These are phyloP conservation scores for Saguinus midas DNA, from an alignment of 2,113 vertebrate genomes.

Conservation along the genomic window DNA sequence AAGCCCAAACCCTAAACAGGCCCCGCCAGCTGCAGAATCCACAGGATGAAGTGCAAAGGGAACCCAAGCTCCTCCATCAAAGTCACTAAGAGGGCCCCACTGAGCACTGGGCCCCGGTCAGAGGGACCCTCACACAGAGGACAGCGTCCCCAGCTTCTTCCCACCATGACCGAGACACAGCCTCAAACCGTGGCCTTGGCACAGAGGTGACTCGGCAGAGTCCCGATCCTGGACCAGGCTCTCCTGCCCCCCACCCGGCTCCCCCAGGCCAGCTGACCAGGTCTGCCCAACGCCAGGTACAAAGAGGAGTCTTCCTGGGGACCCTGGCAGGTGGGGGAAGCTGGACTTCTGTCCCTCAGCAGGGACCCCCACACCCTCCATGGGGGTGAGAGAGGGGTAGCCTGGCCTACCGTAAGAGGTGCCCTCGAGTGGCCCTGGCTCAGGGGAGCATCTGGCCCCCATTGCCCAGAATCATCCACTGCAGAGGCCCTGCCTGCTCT, in stretches of 20 bases:
- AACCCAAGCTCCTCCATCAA: accelerated
- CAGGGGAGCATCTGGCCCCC: too few species aligned
- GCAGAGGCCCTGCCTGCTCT: neutral
- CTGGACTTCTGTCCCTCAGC: neutral
- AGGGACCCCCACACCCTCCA: neutral
- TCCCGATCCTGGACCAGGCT: neutral
- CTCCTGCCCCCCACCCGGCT: neutral
- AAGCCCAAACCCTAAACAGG: too few species aligned
- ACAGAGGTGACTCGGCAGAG: neutral
- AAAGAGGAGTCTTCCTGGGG: neutral
- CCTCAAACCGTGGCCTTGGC: neutral
- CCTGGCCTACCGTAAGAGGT: neutral
- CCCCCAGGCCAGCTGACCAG: neutral
- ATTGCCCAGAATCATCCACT: neutral
- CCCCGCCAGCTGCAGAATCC: neutral
- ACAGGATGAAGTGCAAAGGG: accelerated
- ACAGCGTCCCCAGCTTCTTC: accelerated
- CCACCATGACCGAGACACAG: neutral
- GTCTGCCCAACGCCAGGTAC: neutral
- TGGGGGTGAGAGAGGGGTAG: neutral
- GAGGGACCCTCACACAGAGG: too few species aligned
- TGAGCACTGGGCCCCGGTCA: accelerated
- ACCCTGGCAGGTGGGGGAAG: neutral
- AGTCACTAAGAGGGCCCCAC: neutral
- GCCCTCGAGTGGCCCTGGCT: too few species aligned